A percentile compares a stretch with the other conserved stretches of the same genome.
These are phyloP conservation scores for Polyergus mexicanus DNA, from an alignment of 1,140 invertebrate genomes.

Conservation along the genomic window DNA sequence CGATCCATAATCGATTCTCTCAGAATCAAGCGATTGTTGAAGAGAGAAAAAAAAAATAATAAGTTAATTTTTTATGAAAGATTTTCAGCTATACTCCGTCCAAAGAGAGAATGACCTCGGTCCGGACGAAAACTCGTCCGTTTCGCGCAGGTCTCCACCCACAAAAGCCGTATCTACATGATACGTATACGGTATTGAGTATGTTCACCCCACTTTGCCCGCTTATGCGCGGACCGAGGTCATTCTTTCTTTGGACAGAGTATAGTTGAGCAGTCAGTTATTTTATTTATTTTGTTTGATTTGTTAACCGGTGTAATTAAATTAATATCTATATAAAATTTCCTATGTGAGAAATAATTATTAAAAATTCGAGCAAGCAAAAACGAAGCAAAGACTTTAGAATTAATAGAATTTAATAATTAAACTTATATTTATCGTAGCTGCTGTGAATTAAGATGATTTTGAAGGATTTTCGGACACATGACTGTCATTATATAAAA, in stretches of 20 bases:
- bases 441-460: not conserved
- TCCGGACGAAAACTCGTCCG: no score
- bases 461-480: constrained; percentile 14
- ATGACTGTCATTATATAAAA: not conserved
- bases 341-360: not conserved
- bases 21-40: constrained; percentile 6
- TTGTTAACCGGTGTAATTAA: constrained; percentile 1
- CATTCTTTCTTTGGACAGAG: no score
- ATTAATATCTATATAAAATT: not conserved
- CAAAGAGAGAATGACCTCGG: no score
- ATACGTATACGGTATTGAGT: no score
- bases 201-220: no score
- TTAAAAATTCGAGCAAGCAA: not conserved
- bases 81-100: not conserved
- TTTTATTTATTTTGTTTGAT: not conserved
- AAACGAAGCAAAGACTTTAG: not conserved
- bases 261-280: not conserved
- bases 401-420: constrained; percentile 23
- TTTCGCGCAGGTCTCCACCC: no score
- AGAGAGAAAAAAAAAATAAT: constrained; percentile 2
- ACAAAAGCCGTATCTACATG: no score
- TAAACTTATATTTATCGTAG: not conserved
- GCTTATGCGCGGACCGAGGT: no score
- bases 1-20: constrained; percentile 4
- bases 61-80: not conserved